Percentiles rank a stretch among this genome's conserved stretches.
Conservation (phyloP, 2,888 invertebrate species). For the Leucoma salicis region DNA sequence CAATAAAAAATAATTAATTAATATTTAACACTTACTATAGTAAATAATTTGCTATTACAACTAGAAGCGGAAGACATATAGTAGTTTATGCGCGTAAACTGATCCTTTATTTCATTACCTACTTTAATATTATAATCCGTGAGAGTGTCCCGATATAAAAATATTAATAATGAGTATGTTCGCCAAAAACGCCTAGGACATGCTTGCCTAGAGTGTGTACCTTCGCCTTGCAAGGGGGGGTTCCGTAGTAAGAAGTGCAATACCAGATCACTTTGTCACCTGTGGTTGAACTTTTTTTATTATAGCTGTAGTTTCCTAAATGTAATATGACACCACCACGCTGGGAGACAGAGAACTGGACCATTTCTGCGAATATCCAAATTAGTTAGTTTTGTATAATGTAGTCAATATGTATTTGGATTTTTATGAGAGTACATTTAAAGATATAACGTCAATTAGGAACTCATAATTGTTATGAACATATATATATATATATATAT, state of each 20-base stretch:
- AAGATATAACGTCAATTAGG: no score
- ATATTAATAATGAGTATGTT: slow-evolving; percentile 18
- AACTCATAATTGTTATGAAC: no score
- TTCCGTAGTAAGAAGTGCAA: slow-evolving; percentile 40
- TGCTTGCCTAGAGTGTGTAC: slow-evolving; percentile 23
- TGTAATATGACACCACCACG: slow-evolving; percentile 46
- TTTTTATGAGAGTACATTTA: no score
- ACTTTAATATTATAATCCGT: no score
- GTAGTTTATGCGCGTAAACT: no score
- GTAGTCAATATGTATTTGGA: background rate
- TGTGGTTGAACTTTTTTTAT: slow-evolving; percentile 28
- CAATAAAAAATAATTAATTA: no score
- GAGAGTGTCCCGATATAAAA: no score
- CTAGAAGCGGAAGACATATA: no score
- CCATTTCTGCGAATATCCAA: slow-evolving; percentile 15
- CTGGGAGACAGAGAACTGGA: slow-evolving; percentile 36
- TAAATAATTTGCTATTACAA: no score
- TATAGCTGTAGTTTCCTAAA: slow-evolving; percentile 37
- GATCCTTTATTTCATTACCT: no score
- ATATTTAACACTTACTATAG: no score
- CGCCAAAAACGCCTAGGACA: slow-evolving; percentile 13
- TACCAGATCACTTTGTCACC: slow-evolving; percentile 36
- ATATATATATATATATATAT: no score
- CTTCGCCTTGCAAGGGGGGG: slow-evolving; percentile 36
- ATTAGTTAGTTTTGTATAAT: slow-evolving; percentile 10